These are phyloP conservation scores for Aleiodes alternator DNA, from an alignment of 2,888 invertebrate species.

Conservation along the genomic window DNA sequence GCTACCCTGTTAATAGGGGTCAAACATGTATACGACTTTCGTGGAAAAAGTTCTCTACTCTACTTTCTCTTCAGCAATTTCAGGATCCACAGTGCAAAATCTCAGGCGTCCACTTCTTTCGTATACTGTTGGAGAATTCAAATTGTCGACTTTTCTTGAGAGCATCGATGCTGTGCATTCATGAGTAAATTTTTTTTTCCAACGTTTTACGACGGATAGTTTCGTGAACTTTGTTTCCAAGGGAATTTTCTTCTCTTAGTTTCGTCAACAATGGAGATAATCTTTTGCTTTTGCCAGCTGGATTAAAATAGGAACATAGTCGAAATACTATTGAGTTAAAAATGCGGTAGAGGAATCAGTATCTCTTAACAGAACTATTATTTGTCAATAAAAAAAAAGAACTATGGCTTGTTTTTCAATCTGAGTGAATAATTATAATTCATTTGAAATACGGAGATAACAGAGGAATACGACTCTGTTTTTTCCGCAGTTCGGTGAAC, in stretches of 20 bases:
- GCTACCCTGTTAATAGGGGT: slow-evolving; percentile 1
- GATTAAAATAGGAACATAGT: too few relatives aligned
- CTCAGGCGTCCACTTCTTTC: slow-evolving; percentile 18
- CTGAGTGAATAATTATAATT: too few relatives aligned
- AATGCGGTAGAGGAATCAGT: too few relatives aligned
- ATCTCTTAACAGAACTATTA: too few relatives aligned
- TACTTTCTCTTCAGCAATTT: not conserved
- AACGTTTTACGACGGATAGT: slow-evolving; percentile 30
- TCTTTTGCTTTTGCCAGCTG: too few relatives aligned
- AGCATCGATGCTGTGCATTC: slow-evolving; percentile 40
- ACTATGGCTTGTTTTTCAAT: too few relatives aligned
- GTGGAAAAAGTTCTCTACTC: slow-evolving; percentile 7
- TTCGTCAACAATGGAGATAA: too few relatives aligned
- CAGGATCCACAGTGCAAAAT: not conserved
- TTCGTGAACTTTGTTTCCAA: not conserved
- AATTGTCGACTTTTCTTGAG: slow-evolving; percentile 26
- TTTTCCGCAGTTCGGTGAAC: too few relatives aligned
- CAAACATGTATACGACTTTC: slow-evolving; percentile 1
- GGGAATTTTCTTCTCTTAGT: not conserved
- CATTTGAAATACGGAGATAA: too few relatives aligned
- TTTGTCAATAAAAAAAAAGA: too few relatives aligned
- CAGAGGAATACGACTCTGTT: too few relatives aligned
- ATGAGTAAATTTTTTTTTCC: slow-evolving; percentile 24
- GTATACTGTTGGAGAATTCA: slow-evolving; percentile 23
- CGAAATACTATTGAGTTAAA: too few relatives aligned